Evolutionary conservation across 2,113 vertebrate genomes (phyloP).

Genomic region (Scatophagus argus): DNA sequence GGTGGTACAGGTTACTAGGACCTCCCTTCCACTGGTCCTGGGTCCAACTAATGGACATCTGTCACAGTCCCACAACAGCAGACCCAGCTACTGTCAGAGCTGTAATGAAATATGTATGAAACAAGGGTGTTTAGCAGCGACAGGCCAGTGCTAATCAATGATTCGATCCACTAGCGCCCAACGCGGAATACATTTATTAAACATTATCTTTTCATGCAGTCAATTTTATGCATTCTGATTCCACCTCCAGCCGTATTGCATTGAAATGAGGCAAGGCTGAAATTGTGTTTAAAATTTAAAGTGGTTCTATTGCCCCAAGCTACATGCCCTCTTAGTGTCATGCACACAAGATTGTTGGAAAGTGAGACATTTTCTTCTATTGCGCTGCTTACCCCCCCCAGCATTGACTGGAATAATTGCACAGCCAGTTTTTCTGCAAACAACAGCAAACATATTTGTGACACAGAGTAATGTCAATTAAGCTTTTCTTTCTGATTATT

Average conservation of each 20-base stretch:
- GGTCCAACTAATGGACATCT: slow-evolving; percentile 85
- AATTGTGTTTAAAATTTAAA: slow-evolving; percentile 80
- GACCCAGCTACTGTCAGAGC: slow-evolving; percentile 64
- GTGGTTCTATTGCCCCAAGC: slow-evolving; percentile 69
- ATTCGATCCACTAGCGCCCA: slow-evolving; percentile 72
- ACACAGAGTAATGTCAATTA: slow-evolving; percentile 59
- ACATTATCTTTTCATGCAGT: slow-evolving; percentile 78
- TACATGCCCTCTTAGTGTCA: slow-evolving; percentile 66
- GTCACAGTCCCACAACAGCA: slow-evolving; percentile 81
- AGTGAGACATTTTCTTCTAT: slow-evolving; percentile 53
- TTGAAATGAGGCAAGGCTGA: slow-evolving; percentile 73
- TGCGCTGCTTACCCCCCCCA: not conserved
- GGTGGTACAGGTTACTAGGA: slow-evolving; percentile 71
- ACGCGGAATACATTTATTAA: slow-evolving; percentile 77
- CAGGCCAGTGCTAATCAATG: slow-evolving; percentile 76
- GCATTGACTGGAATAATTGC: slow-evolving; percentile 40
- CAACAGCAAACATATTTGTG: slow-evolving; percentile 57
- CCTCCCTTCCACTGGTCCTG: slow-evolving; percentile 67
- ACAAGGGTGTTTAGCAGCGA: slow-evolving; percentile 73
- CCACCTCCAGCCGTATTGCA: slow-evolving; percentile 63
- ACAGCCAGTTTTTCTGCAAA: slow-evolving; percentile 40
- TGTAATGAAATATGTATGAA: slow-evolving; percentile 86
- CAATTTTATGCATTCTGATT: slow-evolving; percentile 79
- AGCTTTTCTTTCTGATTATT: slow-evolving; percentile 73
- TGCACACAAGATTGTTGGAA: slow-evolving; percentile 49